These are phyloP conservation scores for Pseudopipra pipra DNA, from an alignment of 2,113 vertebrate species.

Conservation along the genomic window DNA sequence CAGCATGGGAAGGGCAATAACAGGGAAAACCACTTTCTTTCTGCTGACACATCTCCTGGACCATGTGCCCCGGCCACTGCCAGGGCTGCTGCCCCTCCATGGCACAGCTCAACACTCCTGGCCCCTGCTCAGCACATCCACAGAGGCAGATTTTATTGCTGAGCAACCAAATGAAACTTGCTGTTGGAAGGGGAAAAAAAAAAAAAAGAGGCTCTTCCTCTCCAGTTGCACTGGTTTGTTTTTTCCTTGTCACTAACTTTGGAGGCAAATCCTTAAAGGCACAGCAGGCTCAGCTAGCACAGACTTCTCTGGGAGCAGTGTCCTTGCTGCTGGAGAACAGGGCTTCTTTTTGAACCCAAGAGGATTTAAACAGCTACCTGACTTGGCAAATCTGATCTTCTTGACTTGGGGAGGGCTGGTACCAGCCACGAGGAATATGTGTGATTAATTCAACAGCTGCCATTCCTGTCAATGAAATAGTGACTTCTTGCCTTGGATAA, in stretches of 20 bases:
- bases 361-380: background rate
- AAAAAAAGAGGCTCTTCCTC: background rate
- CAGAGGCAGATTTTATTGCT: background rate
- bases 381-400: background rate
- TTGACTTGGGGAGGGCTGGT: background rate
- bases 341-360: background rate
- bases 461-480: background rate
- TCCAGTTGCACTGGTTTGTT: background rate
- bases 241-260: background rate
- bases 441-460: background rate
- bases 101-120: background rate
- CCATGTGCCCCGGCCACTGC: rapidly evolving
- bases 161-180: background rate
- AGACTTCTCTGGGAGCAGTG: rapidly evolving
- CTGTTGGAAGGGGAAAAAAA: background rate
- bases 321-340: background rate
- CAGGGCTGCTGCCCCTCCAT: background rate
- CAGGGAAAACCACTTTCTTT: background rate
- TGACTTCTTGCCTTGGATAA: background rate
- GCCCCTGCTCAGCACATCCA: background rate
- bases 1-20: background rate
- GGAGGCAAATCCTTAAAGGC: background rate
- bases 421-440: background rate
- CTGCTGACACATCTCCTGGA: background rate
- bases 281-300: background rate